Evolutionary conservation across 1,140 invertebrate species (phyloP).

Genomic region (Neuroterus valhalla): DNA sequence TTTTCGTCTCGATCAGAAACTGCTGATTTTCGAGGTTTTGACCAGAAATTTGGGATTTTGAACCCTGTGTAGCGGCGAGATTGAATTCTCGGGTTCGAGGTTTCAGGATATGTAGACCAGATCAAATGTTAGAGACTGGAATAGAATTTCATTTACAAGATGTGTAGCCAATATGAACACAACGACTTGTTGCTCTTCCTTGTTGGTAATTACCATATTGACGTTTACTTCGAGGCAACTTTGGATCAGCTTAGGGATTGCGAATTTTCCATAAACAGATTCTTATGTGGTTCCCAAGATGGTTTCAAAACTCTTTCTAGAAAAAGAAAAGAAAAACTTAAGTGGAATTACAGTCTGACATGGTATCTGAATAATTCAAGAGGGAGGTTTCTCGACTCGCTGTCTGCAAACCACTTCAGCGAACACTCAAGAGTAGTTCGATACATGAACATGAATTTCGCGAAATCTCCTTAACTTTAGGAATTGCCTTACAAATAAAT

Average conservation of each 20-base stretch:
- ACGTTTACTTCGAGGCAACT: background rate
- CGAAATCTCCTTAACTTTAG: background rate
- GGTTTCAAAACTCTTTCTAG: background rate
- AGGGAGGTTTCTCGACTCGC: conserved; percentile 10
- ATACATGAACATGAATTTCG: background rate
- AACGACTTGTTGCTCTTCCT: background rate
- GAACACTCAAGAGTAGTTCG: background rate
- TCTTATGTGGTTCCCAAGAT: background rate
- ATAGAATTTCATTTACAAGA: too few species aligned
- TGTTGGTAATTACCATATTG: background rate
- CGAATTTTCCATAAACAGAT: background rate
- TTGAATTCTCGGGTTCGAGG: too few species aligned
- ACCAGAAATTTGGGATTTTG: too few species aligned
- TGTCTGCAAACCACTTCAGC: background rate
- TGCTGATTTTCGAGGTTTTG: too few species aligned
- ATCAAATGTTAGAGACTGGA: too few species aligned
- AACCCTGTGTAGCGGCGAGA: too few species aligned
- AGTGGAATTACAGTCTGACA: conserved; percentile 21
- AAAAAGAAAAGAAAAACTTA: conserved; percentile 9
- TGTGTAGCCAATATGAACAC: background rate
- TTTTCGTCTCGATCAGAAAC: too few species aligned
- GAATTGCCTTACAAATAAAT: conserved; percentile 21
- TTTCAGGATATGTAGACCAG: too few species aligned
- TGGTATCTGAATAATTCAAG: conserved; percentile 22
- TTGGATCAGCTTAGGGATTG: background rate